Conservation (phyloP, 2,888 invertebrate genomes). For the Synanthedon vespiformis region DNA sequence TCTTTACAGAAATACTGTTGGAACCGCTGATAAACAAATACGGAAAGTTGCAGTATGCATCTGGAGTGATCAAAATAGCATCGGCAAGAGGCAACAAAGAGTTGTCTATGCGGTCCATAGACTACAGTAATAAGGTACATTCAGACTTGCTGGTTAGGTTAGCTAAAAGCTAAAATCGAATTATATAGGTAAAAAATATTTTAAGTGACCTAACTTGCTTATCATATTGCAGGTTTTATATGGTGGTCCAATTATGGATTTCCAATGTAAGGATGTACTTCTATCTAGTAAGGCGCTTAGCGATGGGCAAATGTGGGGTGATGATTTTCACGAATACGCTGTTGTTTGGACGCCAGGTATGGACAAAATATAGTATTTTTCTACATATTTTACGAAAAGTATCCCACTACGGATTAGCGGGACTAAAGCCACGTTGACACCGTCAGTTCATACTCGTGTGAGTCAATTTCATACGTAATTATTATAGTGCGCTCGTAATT, state of each 20-base stretch:
- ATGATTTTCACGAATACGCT: slow-evolving; percentile 74
- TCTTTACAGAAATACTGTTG: slow-evolving; percentile 57
- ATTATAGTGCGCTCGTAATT: too few relatives aligned
- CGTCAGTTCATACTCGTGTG: too few relatives aligned
- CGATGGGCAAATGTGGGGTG: slow-evolving; percentile 49
- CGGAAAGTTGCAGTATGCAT: slow-evolving; percentile 66
- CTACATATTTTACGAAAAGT: neutral
- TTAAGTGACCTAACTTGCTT: too few relatives aligned
- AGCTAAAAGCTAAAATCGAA: too few relatives aligned
- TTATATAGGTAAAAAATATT: too few relatives aligned
- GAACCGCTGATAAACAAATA: slow-evolving; percentile 74
- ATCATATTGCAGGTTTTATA: slow-evolving; percentile 37
- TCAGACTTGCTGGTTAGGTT: too few relatives aligned
- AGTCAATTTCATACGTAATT: too few relatives aligned
- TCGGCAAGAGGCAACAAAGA: slow-evolving; percentile 74
- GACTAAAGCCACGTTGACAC: too few relatives aligned
- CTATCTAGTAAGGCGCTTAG: slow-evolving; percentile 21
- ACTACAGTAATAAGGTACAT: slow-evolving; percentile 39
- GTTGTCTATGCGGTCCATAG: slow-evolving; percentile 25
- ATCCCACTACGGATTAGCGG: neutral
- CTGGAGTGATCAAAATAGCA: slow-evolving; percentile 80
- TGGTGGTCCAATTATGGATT: slow-evolving; percentile 57
- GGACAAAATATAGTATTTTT: neutral
- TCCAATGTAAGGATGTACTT: slow-evolving; percentile 36
- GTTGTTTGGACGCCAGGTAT: slow-evolving; percentile 75